Evolutionary conservation across 37 sponge, comb jelly and placozoan species (phyloP), one percentile per base, ranked within the genome.

Genomic region (Geodia barretti): DNA sequence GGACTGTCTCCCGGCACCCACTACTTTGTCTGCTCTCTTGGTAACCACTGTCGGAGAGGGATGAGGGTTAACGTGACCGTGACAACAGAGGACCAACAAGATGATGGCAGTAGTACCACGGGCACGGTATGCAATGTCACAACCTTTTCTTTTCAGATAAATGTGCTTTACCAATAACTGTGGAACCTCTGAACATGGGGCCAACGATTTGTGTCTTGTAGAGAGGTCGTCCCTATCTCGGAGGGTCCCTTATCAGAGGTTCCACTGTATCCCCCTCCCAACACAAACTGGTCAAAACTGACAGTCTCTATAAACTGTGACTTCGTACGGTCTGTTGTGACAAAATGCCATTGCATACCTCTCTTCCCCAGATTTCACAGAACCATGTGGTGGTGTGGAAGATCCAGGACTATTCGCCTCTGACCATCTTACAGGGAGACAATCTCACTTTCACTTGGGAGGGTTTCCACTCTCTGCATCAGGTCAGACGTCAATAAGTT

Each of bases 391-490:
- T 93, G 23, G 72, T 64, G 0, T 93, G 93, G 93, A 68, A 77
- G 2, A 75, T 93, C 35, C 93, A 85, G 70, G 40, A 75, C 0
- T 93, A 93, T 60, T 63, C 62, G 8, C 43, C 76, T 5, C 40
- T 93, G 4, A 81, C 58, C 20, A 74, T 93, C 9, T 17, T 30
- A 5, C 79, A 85, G 24, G 74, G 79, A 38, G 86, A 89, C 21
- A 76, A 30, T 14, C 28, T 93, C 17, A 26, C 23, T 1, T 93
- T 93, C 58, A 32, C 60, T 11, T 93, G 93, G 93, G 62, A 85
- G 67, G 86, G 64, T 0, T 93, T 89, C 72, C 93, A 93, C 75
- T 93, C 93, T 21, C 74, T 93, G 40, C 86, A 77, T 60, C 90
- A 93, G 80, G 93, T 93, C 17, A 64, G 80, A n/a, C n/a, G n/a